Conservation (phyloP, 2,797 vertebrate species). For the Merluccius polli region DNA sequence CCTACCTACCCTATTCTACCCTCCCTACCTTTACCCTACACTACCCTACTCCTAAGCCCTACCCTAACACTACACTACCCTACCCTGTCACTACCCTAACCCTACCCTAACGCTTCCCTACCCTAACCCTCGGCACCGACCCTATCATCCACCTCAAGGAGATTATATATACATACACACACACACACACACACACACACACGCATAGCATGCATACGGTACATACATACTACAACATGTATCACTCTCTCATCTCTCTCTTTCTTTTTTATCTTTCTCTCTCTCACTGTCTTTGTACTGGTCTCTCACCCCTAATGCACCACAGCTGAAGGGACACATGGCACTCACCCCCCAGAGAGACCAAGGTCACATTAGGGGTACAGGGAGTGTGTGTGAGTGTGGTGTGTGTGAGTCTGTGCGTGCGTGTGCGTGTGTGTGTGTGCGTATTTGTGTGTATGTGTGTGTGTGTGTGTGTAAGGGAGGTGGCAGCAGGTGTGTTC, state of each 20-base stretch:
- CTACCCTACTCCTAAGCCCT: no score
- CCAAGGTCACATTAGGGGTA: conserved; percentile 68
- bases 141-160: no score
- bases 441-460: not conserved
- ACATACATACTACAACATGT: not conserved
- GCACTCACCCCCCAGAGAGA: conserved; percentile 56
- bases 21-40: no score
- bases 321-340: conserved; percentile 77
- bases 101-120: no score
- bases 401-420: not conserved
- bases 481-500: conserved; percentile 5
- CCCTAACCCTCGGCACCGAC: no score
- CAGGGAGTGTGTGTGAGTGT: conserved; percentile 27
- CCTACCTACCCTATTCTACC: no score
- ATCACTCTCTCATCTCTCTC: not conserved
- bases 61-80: no score
- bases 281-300: conserved; percentile 30
- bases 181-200: no score
- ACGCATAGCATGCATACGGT: not conserved
- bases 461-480: not conserved
- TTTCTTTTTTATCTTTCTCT: conserved; percentile 19
- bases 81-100: no score
- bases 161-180: no score
- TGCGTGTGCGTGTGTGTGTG: not conserved
- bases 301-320: conserved; percentile 46